Conservation (phyloP, 2,113 vertebrate species). For the Hemibagrus wyckioides region DNA sequence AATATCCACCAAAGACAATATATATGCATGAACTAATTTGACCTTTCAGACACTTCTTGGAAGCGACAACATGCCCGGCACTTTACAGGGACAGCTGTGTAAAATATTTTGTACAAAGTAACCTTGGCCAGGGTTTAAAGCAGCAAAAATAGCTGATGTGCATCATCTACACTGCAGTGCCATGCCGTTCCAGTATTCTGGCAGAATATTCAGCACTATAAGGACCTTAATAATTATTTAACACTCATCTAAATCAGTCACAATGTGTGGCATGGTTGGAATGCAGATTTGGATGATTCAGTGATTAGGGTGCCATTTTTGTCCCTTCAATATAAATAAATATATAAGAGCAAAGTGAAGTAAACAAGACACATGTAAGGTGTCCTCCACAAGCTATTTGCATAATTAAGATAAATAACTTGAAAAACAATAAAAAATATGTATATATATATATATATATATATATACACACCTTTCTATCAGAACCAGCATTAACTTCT, state of each 20-base stretch:
- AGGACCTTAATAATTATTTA: slow-evolving; percentile 5
- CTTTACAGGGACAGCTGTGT: neutral
- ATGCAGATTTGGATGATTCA: neutral
- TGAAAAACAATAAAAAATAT: too few species aligned
- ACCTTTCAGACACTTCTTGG: neutral
- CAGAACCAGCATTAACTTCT: too few species aligned
- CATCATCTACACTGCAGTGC: neutral
- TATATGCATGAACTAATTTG: neutral
- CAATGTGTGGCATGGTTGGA: neutral
- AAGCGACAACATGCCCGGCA: neutral
- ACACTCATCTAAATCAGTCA: neutral
- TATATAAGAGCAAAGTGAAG: neutral
- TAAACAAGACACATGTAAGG: neutral
- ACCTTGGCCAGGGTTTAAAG: slow-evolving; percentile 6
- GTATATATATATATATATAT: too few species aligned
- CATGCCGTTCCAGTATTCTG: neutral
- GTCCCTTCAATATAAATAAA: neutral
- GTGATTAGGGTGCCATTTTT: neutral
- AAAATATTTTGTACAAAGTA: neutral
- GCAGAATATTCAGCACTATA: slow-evolving; percentile 7
- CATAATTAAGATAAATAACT: neutral
- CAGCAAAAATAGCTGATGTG: neutral
- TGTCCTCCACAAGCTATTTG: neutral
- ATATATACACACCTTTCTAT: too few species aligned
- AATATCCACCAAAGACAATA: neutral